Evolutionary conservation across 2,797 vertebrate genomes (phyloP), one percentile per base, ranked within the genome.

Genomic region (Silurus aristotelis): DNA sequence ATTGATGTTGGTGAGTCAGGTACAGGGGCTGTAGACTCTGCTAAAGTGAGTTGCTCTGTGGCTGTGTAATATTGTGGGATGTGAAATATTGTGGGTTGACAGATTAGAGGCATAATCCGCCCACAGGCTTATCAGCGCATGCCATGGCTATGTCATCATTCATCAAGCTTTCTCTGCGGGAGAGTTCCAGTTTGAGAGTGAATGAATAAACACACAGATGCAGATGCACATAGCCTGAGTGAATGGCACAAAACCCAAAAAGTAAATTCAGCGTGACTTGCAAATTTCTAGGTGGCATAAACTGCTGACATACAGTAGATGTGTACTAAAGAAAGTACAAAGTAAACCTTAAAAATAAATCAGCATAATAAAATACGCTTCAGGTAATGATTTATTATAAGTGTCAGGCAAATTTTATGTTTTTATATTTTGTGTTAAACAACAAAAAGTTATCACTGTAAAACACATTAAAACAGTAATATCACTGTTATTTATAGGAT

Each of bases 41-140:
- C 73, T 72, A 79, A 77, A 55, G 78, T 27, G 63, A 63, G 31
- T 61, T 79, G 77, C 72, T 25, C 63, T 22, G 56, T 78, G 85
- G 80, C 76, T 87, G 85, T 85, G 80, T 84, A 82, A 73, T 73
- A 83, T 52, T 48, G 58, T 83, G 46, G 82, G 80, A 70, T 86
- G 84, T 73, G 84, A 83, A 84, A 90, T 84, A 85, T 83, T 83
- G 52, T 43, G 67, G 48, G 84, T 64, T 25, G 80, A 87, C 82
- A 88, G 90, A 90, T 89, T 90, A 89, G 82, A 84, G 60, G 60
- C 64, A 22, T 89, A 87, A 88, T 89, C 88, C 88, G 87, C 79
- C 82, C 84, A 82, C 87, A 77, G 80, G 73, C 87, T 91, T 92
- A 91, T 92, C 89, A 88, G 87, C 80, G 86, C 72, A 68, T 82